Evolutionary conservation across 53 echinoderm and acorn worm genomes (phyloP).

Genomic region (Patiria pectinifera): DNA sequence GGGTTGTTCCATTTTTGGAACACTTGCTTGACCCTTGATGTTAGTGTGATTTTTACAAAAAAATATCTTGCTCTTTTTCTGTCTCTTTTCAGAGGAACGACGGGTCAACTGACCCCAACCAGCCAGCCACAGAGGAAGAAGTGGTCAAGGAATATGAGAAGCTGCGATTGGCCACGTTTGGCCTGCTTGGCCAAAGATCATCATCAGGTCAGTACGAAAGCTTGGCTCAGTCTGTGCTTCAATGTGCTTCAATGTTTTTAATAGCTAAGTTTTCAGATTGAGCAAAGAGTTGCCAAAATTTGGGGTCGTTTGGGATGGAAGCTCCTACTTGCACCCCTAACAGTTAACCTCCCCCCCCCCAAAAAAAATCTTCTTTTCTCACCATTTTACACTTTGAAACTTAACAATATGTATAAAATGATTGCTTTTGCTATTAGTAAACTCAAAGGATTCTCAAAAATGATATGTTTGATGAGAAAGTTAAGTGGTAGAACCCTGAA

Average conservation of each 20-base stretch:
- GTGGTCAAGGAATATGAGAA: conserved; percentile 86
- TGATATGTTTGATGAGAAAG: neutral
- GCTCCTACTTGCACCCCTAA: neutral
- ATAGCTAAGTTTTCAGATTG: neutral
- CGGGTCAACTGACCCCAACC: conserved; percentile 32
- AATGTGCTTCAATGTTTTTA: neutral
- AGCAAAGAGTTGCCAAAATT: neutral
- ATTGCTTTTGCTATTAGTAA: no score
- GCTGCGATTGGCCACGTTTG: conserved; percentile 89
- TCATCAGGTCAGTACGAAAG: conserved; percentile 64
- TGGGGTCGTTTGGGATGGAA: neutral
- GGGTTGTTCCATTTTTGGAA: no score
- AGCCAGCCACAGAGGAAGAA: conserved; percentile 82
- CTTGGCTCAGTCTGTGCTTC: neutral
- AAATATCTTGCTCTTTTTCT: no score
- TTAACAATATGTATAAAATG: no score
- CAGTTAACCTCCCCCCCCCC: neutral
- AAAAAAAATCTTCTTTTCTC: neutral
- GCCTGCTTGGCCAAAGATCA: conserved; percentile 71
- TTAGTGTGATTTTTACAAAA: no score
- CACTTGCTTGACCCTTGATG: no score
- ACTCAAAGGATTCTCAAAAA: neutral
- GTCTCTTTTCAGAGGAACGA: conserved; percentile 41
- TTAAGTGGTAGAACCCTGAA: neutral
- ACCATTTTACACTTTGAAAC: neutral